Evolutionary conservation across 2,113 vertebrate genomes (phyloP).

Genomic region (Thinocorus orbignyianus): DNA sequence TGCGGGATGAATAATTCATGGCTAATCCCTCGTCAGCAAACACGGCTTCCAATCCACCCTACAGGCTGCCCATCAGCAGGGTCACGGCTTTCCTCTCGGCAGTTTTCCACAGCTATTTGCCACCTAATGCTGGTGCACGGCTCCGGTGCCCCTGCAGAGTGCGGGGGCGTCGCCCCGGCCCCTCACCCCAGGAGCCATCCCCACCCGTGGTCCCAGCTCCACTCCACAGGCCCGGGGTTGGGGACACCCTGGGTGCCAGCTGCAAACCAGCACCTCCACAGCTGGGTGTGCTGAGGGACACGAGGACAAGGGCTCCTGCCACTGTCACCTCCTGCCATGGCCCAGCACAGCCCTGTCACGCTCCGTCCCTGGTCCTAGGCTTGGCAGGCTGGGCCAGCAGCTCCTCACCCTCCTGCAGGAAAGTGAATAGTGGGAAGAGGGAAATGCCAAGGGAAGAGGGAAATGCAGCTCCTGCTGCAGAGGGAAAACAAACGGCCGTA

Average conservation of each 20-base stretch:
- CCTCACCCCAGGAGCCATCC: neutral
- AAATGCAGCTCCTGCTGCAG: neutral
- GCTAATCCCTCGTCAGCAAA: neutral
- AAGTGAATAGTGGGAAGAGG: neutral
- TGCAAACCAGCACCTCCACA: neutral
- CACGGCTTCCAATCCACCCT: neutral
- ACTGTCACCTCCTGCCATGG: fast-evolving
- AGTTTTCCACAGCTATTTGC: neutral
- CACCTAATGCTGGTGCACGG: fast-evolving
- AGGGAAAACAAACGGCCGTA: neutral
- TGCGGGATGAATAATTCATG: neutral
- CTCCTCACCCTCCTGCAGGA: neutral
- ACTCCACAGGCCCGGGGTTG: neutral
- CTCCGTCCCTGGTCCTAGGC: fast-evolving
- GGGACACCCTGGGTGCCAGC: neutral
- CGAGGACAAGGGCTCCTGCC: neutral
- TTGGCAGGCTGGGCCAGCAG: neutral
- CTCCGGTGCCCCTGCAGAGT: neutral
- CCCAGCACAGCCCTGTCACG: neutral
- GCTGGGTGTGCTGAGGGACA: no score
- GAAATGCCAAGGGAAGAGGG: neutral
- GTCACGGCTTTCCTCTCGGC: fast-evolving
- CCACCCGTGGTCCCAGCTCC: fast-evolving
- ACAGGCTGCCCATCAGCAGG: neutral
- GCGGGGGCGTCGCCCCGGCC: fast-evolving